Base-by-base conservation (phyloP, 1,140 invertebrate genomes). In the Leptinotarsa lineolata region DNA sequence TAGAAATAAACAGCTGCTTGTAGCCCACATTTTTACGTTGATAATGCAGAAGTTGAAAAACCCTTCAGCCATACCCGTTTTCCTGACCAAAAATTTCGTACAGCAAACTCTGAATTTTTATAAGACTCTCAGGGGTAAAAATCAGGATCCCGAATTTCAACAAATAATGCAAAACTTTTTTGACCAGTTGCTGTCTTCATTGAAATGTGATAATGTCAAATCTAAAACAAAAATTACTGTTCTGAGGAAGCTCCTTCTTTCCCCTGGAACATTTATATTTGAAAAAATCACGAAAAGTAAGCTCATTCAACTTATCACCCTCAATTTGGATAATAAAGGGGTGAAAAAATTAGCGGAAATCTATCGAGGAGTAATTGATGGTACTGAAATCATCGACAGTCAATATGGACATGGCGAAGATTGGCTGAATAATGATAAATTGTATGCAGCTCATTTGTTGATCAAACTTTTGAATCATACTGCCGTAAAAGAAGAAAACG, bases 261-360 rank as follows among this genome's bases (percentile, higher is more conserved):
- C 87, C 81, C 90, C 91, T 6, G 91, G 91, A 2, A 89, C 89
- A 79, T 87, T 92, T 73, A 89, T 91, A 84, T 90, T 92, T 75
- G 89, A 92, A 79, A 92, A 92, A 82, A 89, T 89, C 39, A 92
- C 91, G 39, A 88, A 88, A 24, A 88, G 86, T 15, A 90, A 88
- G 76, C 74, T 92, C 60, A 81, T 92, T 3, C 90, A 90, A 81
- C 84, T 87, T 24, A 86, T 92, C 48, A 89, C 87, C n/a, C 82
- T 84, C 13, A 88, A 87, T 81, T 84, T 92, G 68, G 86, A 88
- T 68, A 77, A 79, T n/a, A 87, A 88, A 68, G 88, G 90, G 60
- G 85, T 92, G 1, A 90, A 90, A 78, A 88, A 88, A 79, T 81
- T 92, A 63, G 86, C 87, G 11, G 85, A 87, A 76, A 78, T 89